Evolutionary conservation across 1,140 invertebrate genomes (phyloP).

Genomic region (Oreohelix idahoensis): DNA sequence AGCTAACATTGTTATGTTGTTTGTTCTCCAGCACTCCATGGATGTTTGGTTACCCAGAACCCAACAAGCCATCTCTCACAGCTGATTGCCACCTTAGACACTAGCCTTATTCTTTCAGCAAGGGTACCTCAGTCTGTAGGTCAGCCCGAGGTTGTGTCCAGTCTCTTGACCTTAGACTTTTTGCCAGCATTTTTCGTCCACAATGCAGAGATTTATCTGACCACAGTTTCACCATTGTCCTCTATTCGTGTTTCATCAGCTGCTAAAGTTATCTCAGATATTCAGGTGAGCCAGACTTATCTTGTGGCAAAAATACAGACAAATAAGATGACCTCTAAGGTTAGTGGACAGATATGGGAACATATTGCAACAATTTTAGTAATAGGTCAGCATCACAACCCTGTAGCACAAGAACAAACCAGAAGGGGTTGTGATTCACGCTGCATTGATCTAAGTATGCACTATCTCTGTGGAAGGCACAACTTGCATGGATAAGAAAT

Average conservation of each 20-base stretch:
- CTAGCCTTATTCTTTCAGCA: constrained; percentile 53
- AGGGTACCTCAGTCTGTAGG: constrained; percentile 49
- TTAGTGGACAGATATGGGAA: too few relatives aligned
- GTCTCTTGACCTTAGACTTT: constrained; percentile 58
- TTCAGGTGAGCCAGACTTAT: constrained; percentile 56
- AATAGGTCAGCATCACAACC: too few relatives aligned
- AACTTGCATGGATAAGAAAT: too few relatives aligned
- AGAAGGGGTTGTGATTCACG: too few relatives aligned
- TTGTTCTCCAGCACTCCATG: constrained; percentile 16
- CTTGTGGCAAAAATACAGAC: neutral
- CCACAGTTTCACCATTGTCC: constrained; percentile 53
- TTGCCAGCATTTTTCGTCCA: constrained; percentile 69
- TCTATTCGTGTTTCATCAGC: constrained; percentile 58
- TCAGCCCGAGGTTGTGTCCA: constrained; percentile 57
- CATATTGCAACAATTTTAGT: too few relatives aligned
- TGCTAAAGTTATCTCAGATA: constrained; percentile 46
- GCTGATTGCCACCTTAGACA: constrained; percentile 59
- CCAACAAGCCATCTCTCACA: constrained; percentile 37
- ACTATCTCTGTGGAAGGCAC: too few relatives aligned
- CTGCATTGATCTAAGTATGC: too few relatives aligned
- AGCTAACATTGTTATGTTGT: too few relatives aligned
- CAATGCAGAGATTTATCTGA: constrained; percentile 63
- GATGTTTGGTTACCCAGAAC: constrained; percentile 34
- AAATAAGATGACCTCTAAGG: too few relatives aligned
- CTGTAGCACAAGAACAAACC: too few relatives aligned